Conservation (phyloP, 2,113 vertebrate species). For the Pteropus alecto region DNA sequence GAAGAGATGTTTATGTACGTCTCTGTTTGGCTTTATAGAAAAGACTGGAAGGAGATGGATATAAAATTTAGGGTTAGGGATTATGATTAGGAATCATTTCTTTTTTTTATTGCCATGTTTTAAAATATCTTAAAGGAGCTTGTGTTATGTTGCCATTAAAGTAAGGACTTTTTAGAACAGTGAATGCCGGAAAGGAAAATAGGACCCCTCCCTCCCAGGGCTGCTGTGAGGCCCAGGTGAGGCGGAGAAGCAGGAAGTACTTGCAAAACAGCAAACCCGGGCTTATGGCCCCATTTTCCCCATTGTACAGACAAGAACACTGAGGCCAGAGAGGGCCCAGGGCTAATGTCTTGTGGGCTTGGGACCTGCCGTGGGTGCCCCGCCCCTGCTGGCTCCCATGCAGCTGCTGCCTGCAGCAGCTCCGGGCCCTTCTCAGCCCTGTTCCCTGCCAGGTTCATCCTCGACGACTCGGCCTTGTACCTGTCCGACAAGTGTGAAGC, state of each 20-base stretch:
- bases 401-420: conserved; percentile 49
- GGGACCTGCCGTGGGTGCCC: not conserved
- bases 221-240: not conserved
- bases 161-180: not conserved
- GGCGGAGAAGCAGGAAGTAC: too few relatives aligned
- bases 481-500: conserved; percentile 92
- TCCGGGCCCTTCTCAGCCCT: conserved; percentile 62
- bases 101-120: not conserved
- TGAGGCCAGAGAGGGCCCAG: rapidly evolving
- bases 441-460: conserved; percentile 88
- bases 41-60: not conserved
- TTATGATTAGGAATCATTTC: not conserved
- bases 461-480: conserved; percentile 94
- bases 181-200: not conserved
- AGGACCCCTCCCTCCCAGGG: not conserved
- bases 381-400: rapidly evolving
- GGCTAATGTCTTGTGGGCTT: not conserved
- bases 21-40: not conserved
- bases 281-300: not conserved
- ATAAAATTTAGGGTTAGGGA: not conserved
- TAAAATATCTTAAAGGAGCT: not conserved
- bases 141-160: not conserved
- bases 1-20: not conserved
- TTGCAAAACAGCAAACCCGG: not conserved
- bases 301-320: not conserved